A percentile compares a stretch with the other conserved stretches of the same genome.
Evolutionary conservation across 2,888 invertebrate species (phyloP).

Genomic region (Cerceris rybyensis): DNA sequence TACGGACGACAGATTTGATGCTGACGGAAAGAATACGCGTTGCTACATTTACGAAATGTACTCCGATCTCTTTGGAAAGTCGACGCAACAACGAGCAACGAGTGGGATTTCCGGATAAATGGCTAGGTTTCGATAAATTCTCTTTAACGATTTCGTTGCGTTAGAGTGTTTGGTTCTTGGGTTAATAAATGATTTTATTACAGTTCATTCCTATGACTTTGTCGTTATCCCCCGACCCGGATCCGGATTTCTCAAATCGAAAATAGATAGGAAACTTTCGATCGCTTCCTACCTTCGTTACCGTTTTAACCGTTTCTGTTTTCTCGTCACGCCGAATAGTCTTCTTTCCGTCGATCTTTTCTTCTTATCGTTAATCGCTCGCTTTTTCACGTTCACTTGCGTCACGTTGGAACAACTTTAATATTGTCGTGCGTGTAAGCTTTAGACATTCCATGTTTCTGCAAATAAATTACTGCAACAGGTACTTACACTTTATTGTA

Average conservation of each 20-base stretch:
- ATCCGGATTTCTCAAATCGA: conserved; percentile 1
- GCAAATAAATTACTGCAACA: too few relatives aligned
- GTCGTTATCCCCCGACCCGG: background rate
- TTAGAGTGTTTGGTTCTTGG: background rate
- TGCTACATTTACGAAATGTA: too few relatives aligned
- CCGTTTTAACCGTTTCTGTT: background rate
- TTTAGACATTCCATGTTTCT: too few relatives aligned
- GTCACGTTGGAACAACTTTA: background rate
- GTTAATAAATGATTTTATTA: conserved; percentile 32
- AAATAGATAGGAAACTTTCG: conserved; percentile 14
- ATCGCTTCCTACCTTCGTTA: background rate
- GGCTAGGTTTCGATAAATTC: background rate
- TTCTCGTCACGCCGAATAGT: background rate
- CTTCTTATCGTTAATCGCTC: background rate
- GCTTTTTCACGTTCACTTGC: background rate
- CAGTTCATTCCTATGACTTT: conserved; percentile 31
- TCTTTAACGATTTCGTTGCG: conserved; percentile 5
- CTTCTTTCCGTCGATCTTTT: background rate
- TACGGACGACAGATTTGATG: too few relatives aligned
- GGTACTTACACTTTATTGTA: too few relatives aligned
- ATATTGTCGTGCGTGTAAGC: too few relatives aligned
- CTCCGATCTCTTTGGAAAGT: too few relatives aligned
- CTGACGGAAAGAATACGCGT: too few relatives aligned
- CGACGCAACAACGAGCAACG: background rate
- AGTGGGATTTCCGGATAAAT: background rate